Percentiles rank a stretch among this genome's conserved stretches.
phyloP scores from a whole-genome alignment of 30 jellyfish, hydroid and myxozoan species.

The Hydractinia symbiolongicarpus region DNA sequence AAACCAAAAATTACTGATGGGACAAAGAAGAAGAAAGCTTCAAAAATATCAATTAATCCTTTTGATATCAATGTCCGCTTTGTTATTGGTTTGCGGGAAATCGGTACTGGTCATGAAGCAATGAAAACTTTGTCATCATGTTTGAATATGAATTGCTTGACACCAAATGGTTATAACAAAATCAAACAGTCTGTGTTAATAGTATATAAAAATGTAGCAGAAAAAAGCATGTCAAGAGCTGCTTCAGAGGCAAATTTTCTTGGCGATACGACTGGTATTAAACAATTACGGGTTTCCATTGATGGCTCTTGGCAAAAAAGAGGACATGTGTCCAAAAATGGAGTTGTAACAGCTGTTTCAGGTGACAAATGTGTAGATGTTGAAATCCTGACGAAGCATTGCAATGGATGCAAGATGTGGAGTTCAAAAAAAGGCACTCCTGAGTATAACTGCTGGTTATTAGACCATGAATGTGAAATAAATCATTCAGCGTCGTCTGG shows the following conservation, averaged over 20 bases:
- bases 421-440: no score
- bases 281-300: conserved; percentile 24
- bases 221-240: conserved; percentile 27
- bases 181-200: not conserved
- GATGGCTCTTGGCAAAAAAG: conserved; percentile 31
- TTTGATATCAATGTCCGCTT: not conserved
- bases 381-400: conserved; percentile 18
- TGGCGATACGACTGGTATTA: no score
- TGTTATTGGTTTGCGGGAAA: conserved; percentile 1
- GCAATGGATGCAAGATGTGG: conserved; percentile 19
- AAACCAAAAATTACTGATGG: not conserved
- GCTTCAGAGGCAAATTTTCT: conserved; percentile 15
- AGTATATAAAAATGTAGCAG: conserved; percentile 17
- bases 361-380: conserved; percentile 29
- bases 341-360: conserved; percentile 26
- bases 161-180: not conserved
- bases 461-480: no score
- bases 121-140: not conserved
- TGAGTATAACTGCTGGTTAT: no score
- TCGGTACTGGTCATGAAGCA: conserved; percentile 1
- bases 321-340: conserved; percentile 23
- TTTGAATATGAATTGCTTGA: not conserved
- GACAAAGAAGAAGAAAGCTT: not conserved
- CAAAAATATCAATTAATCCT: not conserved
- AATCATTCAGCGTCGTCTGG: no score